These are phyloP conservation scores for Octodonta nipae DNA, from an alignment of 2,888 invertebrate species.

Conservation along the genomic window DNA sequence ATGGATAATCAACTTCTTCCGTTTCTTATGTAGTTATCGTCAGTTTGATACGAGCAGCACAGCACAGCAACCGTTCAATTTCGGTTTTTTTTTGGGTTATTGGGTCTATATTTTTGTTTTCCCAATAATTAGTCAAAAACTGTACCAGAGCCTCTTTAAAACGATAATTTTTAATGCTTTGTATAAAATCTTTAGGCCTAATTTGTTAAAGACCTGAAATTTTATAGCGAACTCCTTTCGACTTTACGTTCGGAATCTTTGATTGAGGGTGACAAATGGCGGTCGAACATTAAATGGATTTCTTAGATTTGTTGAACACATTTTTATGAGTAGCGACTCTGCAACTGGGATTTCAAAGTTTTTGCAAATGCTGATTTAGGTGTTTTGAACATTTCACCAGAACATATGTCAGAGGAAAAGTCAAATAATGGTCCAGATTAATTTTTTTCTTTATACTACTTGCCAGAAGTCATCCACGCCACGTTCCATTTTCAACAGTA, in stretches of 20 bases:
- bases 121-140: slow-evolving; percentile 19
- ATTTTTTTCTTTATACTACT: slow-evolving; percentile 23
- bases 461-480: slow-evolving; percentile 20
- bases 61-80: slow-evolving; percentile 10
- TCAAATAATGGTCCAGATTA: slow-evolving; percentile 19
- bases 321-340: slow-evolving; percentile 20
- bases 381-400: slow-evolving; percentile 13
- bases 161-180: slow-evolving; percentile 21
- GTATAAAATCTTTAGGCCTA: slow-evolving; percentile 21
- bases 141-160: slow-evolving; percentile 24
- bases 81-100: slow-evolving; percentile 14
- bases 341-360: slow-evolving; percentile 13
- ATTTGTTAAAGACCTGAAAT: slow-evolving; percentile 18
- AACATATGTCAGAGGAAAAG: slow-evolving; percentile 6
- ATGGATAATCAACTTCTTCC: slow-evolving; percentile 16
- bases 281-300: not conserved
- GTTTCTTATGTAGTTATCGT: slow-evolving; percentile 7
- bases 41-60: slow-evolving; percentile 7
- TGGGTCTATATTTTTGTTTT: slow-evolving; percentile 13
- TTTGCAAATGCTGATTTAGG: slow-evolving; percentile 8
- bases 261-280: slow-evolving; percentile 25
- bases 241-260: slow-evolving; percentile 25
- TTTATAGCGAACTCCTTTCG: slow-evolving; percentile 12
- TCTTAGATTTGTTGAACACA: slow-evolving; percentile 13
- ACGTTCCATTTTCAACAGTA: slow-evolving; percentile 20